Conservation (phyloP, 2,888 invertebrate genomes). For the Peribatodes rhomboidaria region DNA sequence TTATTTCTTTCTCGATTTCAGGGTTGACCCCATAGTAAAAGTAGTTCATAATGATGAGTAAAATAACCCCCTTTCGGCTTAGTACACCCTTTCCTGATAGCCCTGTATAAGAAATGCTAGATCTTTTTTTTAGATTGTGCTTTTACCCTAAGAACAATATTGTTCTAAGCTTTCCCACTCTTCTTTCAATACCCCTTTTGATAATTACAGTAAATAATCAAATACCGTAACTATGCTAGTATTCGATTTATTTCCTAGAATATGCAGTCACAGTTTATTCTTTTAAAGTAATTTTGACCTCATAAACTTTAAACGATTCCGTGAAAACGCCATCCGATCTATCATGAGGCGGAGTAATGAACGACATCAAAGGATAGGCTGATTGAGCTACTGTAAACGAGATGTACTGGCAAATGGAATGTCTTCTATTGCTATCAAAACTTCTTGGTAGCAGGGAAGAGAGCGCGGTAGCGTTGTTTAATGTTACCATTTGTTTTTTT, state of each 20-base stretch:
- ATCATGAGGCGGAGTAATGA: constrained; percentile 10
- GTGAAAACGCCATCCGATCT: constrained; percentile 5
- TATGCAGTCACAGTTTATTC: background rate
- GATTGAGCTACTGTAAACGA: constrained; percentile 18
- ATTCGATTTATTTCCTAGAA: background rate
- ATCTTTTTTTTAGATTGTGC: no score
- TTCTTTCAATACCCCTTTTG: background rate
- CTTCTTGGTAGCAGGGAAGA: background rate
- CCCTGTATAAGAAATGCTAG: no score
- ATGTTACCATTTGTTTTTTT: no score
- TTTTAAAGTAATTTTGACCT: constrained; percentile 7
- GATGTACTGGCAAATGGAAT: background rate
- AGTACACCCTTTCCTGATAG: no score
- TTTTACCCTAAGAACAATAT: no score
- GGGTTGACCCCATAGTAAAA: no score
- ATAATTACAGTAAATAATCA: background rate
- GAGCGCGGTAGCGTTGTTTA: no score
- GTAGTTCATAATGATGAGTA: no score
- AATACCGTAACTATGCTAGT: background rate
- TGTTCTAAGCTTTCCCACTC: no score
- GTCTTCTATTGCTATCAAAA: background rate
- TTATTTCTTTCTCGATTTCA: no score
- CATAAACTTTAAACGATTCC: constrained; percentile 9
- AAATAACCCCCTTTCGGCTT: no score
- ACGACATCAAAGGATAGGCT: constrained; percentile 17